Conservation (phyloP, 2,797 vertebrate species). For the Borostomias antarcticus region DNA sequence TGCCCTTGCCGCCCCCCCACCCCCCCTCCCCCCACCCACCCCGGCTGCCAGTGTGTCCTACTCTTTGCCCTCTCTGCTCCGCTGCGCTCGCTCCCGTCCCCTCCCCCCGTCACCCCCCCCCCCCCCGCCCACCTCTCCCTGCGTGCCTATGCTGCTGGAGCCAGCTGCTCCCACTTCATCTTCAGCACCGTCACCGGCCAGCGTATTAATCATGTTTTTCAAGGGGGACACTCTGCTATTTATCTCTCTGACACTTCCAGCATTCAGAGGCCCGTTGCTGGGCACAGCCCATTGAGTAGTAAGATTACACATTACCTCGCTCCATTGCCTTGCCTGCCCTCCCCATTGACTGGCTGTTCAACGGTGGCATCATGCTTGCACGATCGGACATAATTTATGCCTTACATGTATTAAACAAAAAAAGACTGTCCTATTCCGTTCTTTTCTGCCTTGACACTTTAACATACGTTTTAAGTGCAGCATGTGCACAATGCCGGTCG, state of each 20-base stretch:
- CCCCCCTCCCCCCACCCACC: slow-evolving; percentile 82
- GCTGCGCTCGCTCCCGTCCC: slow-evolving; percentile 77
- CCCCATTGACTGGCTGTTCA: slow-evolving; percentile 98
- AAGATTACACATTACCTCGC: slow-evolving; percentile 99
- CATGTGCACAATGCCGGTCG: slow-evolving; percentile 51
- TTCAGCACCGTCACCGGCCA: slow-evolving; percentile 98
- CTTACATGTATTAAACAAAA: slow-evolving; percentile 80
- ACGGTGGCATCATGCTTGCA: slow-evolving; percentile 93
- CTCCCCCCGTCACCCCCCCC: too few species aligned
- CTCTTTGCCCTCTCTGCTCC: slow-evolving; percentile 98
- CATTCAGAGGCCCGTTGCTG: slow-evolving; percentile 92
- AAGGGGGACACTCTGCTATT: slow-evolving; percentile 99
- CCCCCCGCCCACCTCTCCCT: slow-evolving; percentile 77
- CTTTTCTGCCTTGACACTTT: slow-evolving; percentile 56
- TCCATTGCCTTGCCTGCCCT: slow-evolving; percentile 99
- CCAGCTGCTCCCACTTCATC: slow-evolving; percentile 99
- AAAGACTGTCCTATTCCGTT: slow-evolving; percentile 61
- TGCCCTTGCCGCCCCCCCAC: slow-evolving; percentile 79
- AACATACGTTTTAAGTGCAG: slow-evolving; percentile 58
- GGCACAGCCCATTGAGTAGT: slow-evolving; percentile 99
- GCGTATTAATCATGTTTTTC: slow-evolving; percentile 99
- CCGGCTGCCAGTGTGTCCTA: slow-evolving; percentile 89
- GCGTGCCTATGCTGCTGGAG: slow-evolving; percentile 94
- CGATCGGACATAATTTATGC: slow-evolving; percentile 97
- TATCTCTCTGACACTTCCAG: slow-evolving; percentile 99